Evolutionary conservation across 2,113 vertebrate genomes (phyloP).

Genomic region (Eublepharis macularius): DNA sequence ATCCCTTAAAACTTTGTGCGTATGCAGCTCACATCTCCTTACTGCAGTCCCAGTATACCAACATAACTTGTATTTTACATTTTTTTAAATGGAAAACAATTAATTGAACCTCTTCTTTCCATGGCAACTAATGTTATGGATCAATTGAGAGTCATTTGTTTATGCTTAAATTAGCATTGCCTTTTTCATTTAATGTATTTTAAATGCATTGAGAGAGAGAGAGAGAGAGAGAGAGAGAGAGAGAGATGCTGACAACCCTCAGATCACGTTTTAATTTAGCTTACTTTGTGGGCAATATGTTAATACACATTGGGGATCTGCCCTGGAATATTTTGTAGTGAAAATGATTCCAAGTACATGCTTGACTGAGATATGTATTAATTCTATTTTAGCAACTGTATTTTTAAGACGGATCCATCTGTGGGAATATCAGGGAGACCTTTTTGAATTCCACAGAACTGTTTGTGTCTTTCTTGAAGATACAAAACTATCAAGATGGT

Average conservation of each 20-base stretch:
- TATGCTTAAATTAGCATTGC: background rate
- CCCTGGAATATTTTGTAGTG: background rate
- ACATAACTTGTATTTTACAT: background rate
- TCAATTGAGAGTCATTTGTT: background rate
- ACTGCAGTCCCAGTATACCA: background rate
- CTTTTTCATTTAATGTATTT: slow-evolving; percentile 27
- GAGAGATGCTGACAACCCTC: background rate
- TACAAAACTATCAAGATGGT: background rate
- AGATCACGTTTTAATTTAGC: slow-evolving; percentile 34
- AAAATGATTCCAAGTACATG: background rate
- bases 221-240: background rate
- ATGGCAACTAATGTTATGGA: slow-evolving; percentile 15
- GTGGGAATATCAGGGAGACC: background rate
- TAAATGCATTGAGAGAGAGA: slow-evolving; percentile 9
- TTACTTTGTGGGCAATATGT: background rate
- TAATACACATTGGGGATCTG: background rate
- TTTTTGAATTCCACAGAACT: background rate
- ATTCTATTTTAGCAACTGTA: background rate
- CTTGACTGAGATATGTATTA: slow-evolving; percentile 6
- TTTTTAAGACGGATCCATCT: background rate
- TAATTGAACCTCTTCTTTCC: slow-evolving; percentile 27
- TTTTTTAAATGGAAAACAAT: slow-evolving; percentile 11
- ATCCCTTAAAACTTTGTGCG: slow-evolving; percentile 49
- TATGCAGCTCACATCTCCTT: slow-evolving; percentile 45
- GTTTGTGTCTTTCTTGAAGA: background rate